Conservation (phyloP, 2,888 invertebrate species). For the Ethmia dodecea region DNA sequence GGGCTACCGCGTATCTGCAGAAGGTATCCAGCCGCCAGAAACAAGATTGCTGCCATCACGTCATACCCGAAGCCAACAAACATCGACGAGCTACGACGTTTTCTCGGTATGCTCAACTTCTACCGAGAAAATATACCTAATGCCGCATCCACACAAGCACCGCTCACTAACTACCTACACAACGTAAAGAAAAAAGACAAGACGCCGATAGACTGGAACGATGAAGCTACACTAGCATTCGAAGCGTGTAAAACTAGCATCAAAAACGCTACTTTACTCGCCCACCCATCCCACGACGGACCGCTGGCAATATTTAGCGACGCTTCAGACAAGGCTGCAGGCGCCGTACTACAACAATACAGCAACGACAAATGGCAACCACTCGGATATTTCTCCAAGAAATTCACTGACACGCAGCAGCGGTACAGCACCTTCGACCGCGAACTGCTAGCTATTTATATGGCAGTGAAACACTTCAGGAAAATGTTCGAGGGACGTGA, state of each 20-base stretch:
- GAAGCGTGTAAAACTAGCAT: constrained; percentile 22
- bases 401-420: not conserved
- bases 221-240: constrained; percentile 22
- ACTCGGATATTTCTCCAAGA: constrained; percentile 16
- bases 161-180: constrained; percentile 1
- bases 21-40: not conserved
- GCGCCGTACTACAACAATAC: not conserved
- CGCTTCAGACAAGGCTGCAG: not conserved
- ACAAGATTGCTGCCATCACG: not conserved
- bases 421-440: constrained; percentile 9
- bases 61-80: constrained; percentile 4
- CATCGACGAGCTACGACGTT: constrained; percentile 6
- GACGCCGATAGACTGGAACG: not conserved
- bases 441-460: constrained; percentile 20
- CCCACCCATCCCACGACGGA: constrained; percentile 23
- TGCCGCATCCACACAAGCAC: not conserved
- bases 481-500: constrained; percentile 12
- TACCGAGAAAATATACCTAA: constrained; percentile 4
- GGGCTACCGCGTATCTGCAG: not conserved
- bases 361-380: constrained; percentile 15
- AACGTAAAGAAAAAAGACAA: constrained; percentile 11
- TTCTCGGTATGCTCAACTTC: constrained; percentile 13
- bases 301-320: constrained; percentile 19
- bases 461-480: constrained; percentile 15
- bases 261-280: constrained; percentile 23